phyloP scores from a whole-genome alignment of 2,797 vertebrate species.

The Tenualosa thibaudeaui region DNA sequence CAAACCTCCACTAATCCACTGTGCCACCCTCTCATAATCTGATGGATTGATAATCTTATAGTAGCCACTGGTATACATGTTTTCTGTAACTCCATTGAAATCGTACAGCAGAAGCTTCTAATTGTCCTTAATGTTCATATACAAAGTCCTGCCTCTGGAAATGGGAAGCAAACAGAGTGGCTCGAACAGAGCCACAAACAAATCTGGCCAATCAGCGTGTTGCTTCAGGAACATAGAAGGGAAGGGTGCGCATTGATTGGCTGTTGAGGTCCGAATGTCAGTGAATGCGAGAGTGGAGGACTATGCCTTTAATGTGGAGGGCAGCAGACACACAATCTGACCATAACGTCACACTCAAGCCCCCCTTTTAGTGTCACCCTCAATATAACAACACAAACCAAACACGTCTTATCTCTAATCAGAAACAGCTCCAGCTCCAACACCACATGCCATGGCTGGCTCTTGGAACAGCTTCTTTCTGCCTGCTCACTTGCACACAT shows the following conservation, averaged over 20 bases:
- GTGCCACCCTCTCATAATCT: too few relatives aligned
- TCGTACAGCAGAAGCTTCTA: too few relatives aligned
- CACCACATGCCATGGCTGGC: background rate
- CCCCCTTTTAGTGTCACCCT: background rate
- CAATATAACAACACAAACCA: slow-evolving; percentile 47
- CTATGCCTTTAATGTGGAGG: slow-evolving; percentile 42
- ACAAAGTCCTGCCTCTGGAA: background rate
- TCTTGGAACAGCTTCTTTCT: background rate
- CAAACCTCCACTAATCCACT: too few relatives aligned
- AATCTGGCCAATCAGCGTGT: background rate
- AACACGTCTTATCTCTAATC: background rate
- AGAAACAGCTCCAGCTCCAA: background rate
- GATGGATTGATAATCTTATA: slow-evolving; percentile 16
- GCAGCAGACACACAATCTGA: background rate
- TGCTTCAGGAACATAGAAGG: too few relatives aligned
- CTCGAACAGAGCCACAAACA: background rate
- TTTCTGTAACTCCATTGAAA: too few relatives aligned
- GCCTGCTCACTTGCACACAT: slow-evolving; percentile 27
- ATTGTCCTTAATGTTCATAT: background rate
- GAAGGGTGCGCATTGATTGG: background rate
- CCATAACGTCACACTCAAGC: background rate
- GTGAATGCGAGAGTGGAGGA: slow-evolving; percentile 50
- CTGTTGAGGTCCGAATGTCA: slow-evolving; percentile 50
- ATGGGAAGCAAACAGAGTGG: background rate
- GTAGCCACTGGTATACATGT: background rate